Percentiles rank a stretch among this genome's conserved stretches.
phyloP scores from a whole-genome alignment of 2,113 vertebrate genomes.

The Leptosomus discolor region DNA sequence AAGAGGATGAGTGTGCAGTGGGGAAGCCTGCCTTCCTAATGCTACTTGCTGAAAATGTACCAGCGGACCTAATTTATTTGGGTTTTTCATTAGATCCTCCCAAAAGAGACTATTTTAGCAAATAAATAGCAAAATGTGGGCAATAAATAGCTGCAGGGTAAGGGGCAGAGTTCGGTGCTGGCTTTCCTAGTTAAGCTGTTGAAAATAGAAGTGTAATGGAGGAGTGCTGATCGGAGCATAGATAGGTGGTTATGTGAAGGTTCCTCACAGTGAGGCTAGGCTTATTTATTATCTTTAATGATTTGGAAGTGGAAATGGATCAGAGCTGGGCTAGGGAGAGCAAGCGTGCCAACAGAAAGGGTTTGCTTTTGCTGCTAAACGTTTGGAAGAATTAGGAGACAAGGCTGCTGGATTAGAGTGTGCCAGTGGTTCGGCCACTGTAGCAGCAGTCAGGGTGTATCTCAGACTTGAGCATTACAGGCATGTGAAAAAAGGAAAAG shows the following conservation, averaged over 20 bases:
- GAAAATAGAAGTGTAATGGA: slow-evolving; percentile 7
- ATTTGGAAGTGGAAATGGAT: neutral
- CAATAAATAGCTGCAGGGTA: slow-evolving; percentile 12
- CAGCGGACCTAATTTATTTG: neutral
- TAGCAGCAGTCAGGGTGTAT: neutral
- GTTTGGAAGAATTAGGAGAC: neutral
- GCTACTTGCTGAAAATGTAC: neutral
- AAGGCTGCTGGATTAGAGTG: neutral
- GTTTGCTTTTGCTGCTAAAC: neutral
- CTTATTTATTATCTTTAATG: slow-evolving; percentile 26
- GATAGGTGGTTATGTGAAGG: neutral
- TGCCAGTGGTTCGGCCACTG: accelerated
- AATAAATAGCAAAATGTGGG: slow-evolving; percentile 1
- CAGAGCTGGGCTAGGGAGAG: neutral
- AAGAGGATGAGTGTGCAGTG: neutral
- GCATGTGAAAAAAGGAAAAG: neutral
- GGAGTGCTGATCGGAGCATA: neutral
- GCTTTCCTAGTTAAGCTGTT: neutral
- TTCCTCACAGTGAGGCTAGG: neutral
- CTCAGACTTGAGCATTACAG: neutral
- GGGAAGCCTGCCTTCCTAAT: neutral
- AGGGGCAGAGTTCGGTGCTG: neutral
- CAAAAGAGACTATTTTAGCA: neutral
- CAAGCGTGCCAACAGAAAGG: neutral
- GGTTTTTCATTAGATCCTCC: slow-evolving; percentile 1